Evolutionary conservation across 2,888 invertebrate genomes (phyloP).

Genomic region (Thyatira batis): DNA sequence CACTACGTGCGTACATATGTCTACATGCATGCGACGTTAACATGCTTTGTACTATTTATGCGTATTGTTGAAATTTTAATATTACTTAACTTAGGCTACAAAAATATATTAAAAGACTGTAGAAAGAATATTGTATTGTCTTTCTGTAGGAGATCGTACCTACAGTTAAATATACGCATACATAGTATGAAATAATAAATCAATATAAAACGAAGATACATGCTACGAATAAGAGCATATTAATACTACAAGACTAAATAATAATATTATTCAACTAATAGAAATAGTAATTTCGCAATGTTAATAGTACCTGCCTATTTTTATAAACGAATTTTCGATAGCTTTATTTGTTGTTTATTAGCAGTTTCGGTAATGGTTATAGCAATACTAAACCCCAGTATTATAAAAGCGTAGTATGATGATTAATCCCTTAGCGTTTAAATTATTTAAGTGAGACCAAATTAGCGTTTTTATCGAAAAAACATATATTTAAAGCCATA

Average conservation of each 20-base stretch:
- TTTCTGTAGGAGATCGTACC: too few relatives aligned
- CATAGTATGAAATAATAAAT: conserved; percentile 20
- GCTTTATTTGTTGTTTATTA: not conserved
- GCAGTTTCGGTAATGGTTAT: not conserved
- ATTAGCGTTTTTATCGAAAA: not conserved
- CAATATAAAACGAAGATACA: conserved; percentile 6
- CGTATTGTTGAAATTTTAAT: conserved; percentile 18
- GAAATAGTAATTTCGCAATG: not conserved
- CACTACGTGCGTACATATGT: conserved; percentile 44
- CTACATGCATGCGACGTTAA: conserved; percentile 39
- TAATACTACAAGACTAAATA: not conserved
- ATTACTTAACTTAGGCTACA: not conserved
- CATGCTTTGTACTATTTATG: conserved; percentile 26
- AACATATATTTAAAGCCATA: not conserved
- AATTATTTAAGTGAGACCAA: not conserved
- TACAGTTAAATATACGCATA: conserved; percentile 25
- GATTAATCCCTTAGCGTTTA: not conserved
- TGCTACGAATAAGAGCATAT: conserved; percentile 33
- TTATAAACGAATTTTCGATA: not conserved
- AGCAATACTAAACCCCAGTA: not conserved
- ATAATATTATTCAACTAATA: not conserved
- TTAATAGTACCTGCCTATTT: conserved; percentile 2
- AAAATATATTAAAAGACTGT: not conserved
- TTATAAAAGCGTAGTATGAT: not conserved
- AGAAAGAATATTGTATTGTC: not conserved